Conservation (phyloP, 2,113 vertebrate species). For the Poecile atricapillus region DNA sequence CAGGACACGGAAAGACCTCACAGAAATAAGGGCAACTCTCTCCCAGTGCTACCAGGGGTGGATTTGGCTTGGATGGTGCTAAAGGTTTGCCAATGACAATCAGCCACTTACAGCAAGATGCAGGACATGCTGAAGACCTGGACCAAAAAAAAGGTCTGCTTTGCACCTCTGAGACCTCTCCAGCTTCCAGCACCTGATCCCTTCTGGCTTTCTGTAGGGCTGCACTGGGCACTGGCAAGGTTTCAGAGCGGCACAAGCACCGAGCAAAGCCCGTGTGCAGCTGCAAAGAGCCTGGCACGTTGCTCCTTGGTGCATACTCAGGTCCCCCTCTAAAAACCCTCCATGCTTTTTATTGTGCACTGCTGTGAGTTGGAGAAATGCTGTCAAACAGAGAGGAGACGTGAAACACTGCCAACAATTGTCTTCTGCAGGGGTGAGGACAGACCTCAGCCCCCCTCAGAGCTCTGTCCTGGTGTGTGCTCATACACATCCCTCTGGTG, state of each 20-base stretch:
- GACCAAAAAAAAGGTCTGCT: not conserved
- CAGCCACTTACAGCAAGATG: not conserved
- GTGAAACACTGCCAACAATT: not conserved
- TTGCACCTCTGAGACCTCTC: not conserved
- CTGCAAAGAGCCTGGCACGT: not conserved
- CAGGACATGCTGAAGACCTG: not conserved
- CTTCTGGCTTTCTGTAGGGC: not conserved
- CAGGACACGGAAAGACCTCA: not conserved
- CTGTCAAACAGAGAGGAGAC: not conserved
- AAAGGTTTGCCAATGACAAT: not conserved
- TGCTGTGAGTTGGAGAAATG: not conserved
- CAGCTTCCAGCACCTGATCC: not conserved
- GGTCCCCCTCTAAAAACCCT: not conserved
- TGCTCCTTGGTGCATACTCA: not conserved
- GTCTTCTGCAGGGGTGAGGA: not conserved
- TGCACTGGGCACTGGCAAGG: not conserved
- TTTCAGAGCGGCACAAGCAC: not conserved
- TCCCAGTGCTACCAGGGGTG: not conserved
- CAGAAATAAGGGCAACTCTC: not conserved
- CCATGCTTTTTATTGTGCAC: not conserved
- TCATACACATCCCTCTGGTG: not conserved
- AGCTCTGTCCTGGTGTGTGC: accelerated
- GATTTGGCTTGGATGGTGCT: not conserved
- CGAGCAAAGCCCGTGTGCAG: not conserved
- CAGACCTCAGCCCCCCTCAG: not conserved